Conservation (phyloP, 2,888 invertebrate genomes). For the Drosophila atroscutellata region DNA sequence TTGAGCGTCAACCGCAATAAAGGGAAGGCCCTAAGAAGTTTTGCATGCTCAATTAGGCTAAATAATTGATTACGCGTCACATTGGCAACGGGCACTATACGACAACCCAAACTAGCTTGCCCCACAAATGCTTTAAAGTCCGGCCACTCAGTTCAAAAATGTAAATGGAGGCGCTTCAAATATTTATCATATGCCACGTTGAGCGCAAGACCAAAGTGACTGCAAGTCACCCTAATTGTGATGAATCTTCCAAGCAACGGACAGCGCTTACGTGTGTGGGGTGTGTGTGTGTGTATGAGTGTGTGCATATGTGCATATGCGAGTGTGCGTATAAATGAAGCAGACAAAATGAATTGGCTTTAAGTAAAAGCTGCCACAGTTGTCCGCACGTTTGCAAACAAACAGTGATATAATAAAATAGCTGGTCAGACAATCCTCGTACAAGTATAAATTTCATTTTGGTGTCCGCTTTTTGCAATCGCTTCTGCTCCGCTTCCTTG, state of each 20-base stretch:
- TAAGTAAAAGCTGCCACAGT: conserved; percentile 38
- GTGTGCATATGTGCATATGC: neutral
- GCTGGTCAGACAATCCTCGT: conserved; percentile 16
- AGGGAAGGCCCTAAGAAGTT: conserved; percentile 11
- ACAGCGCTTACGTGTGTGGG: neutral
- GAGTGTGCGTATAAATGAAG: conserved; percentile 13
- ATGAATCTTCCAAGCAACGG: conserved; percentile 8
- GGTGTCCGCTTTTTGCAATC: conserved; percentile 22
- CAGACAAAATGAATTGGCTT: conserved; percentile 30
- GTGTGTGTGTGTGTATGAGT: neutral
- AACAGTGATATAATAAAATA: conserved; percentile 1
- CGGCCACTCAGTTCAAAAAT: conserved; percentile 30
- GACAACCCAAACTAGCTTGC: conserved; percentile 15
- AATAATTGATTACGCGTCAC: conserved; percentile 49
- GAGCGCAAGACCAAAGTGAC: conserved; percentile 42
- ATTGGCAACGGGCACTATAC: conserved; percentile 40
- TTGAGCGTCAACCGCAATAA: neutral
- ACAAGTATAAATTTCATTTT: conserved; percentile 38
- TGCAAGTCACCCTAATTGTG: conserved; percentile 30
- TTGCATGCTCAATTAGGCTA: conserved; percentile 46
- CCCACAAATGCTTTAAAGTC: conserved; percentile 38
- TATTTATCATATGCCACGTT: conserved; percentile 61
- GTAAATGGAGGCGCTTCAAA: conserved; percentile 49
- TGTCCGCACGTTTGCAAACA: conserved; percentile 28
- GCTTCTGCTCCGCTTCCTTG: neutral